These are phyloP conservation scores for Seriola rivoliana DNA, from an alignment of 2,113 vertebrate species.

Conservation along the genomic window DNA sequence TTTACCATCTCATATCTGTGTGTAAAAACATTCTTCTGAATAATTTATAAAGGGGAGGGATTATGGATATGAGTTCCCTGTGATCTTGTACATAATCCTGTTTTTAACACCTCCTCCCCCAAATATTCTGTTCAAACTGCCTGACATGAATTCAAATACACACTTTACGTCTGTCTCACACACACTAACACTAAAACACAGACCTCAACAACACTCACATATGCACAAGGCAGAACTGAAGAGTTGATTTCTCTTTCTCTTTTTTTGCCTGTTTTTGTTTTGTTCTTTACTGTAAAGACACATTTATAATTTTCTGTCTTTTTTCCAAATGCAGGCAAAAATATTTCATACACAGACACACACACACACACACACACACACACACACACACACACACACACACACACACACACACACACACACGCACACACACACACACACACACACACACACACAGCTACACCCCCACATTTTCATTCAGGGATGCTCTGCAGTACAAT, in stretches of 20 bases:
- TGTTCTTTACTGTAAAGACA: too few species aligned
- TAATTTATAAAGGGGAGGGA: slow-evolving; percentile 49
- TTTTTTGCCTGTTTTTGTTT: too few species aligned
- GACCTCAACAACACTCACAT: neutral
- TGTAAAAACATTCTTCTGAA: slow-evolving; percentile 26
- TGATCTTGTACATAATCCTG: slow-evolving; percentile 43
- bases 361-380: neutral
- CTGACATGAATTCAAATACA: neutral
- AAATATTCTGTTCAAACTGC: neutral
- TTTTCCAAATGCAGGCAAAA: too few species aligned
- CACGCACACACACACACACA: slow-evolving; percentile 11
- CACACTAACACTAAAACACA: neutral
- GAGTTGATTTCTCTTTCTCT: too few species aligned
- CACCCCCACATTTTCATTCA: slow-evolving; percentile 25
- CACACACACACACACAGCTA: neutral
- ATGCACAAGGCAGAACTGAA: neutral
- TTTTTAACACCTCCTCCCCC: slow-evolving; percentile 34
- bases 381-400: neutral
- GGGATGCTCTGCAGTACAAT: slow-evolving; percentile 11
- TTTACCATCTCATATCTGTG: too few species aligned
- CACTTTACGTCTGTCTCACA: neutral
- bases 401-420: too few species aligned
- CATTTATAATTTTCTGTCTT: too few species aligned
- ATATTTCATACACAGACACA: too few species aligned
- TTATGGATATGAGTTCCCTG: slow-evolving; percentile 21